Evolutionary conservation across 2,888 invertebrate genomes (phyloP), one percentile per base, ranked within the genome.

Genomic region (Ichneumon xanthorius): DNA sequence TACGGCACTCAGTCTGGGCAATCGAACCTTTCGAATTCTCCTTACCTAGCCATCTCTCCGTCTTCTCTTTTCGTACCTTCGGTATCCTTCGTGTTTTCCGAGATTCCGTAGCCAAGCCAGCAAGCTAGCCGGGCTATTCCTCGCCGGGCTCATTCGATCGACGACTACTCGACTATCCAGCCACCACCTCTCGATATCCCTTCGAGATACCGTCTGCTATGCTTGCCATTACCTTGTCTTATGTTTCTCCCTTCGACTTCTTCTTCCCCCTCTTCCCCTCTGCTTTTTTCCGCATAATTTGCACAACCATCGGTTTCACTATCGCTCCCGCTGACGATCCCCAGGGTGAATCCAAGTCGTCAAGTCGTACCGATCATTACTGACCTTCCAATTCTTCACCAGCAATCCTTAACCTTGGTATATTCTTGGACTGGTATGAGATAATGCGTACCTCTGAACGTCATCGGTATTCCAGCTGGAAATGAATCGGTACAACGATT

Each of bases 11-110:
- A 45, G 79, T 83, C 63, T 77, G 67, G 80, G 86, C 81, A 86
- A 86, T 84, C 63, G 80, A 81, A 86, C 86, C 87, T 85, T 85
- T 87, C 85, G 85, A 85, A 87, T 87, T 86, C 87, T 86, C 87
- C 85, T 87, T 86, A 87, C 82, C 68, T 67, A 11, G 33, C 30
- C 22, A 26, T 72, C 72, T 65, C 72, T 53, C n/a, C 53, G 11
- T 50, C 71, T 19, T 71, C 70, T 63, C 40, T 71, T 65, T 76
- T 30, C 61, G 6, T 30, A 16, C 16, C 61, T 33, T 33, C 30
- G 61, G 61, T 30, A 26, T 63, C 63, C 30, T 63, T 50, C 75
- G 50, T 65, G 61, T 61, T 61, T 61, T 61, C 61, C 55, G 67
- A 67, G 67, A 77, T 55, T 73, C 53, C 4, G 33, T 9, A 26